A percentile compares a stretch with the other conserved stretches of the same genome.
These are phyloP conservation scores for Lomographa bimaculata DNA, from an alignment of 2,888 invertebrate species.

Conservation along the genomic window DNA sequence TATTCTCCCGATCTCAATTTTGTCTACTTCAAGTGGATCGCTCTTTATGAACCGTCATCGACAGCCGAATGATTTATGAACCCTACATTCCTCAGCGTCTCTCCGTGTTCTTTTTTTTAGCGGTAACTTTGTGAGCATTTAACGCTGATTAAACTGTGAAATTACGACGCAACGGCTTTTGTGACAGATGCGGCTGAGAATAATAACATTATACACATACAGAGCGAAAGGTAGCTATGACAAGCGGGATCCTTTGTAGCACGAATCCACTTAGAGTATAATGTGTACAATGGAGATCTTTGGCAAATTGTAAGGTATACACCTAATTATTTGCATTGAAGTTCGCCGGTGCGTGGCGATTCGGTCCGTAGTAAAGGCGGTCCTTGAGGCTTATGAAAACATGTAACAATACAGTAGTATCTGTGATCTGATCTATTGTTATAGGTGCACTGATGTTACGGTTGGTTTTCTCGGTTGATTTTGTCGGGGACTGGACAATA, in stretches of 20 bases:
- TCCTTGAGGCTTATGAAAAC: slow-evolving; percentile 78
- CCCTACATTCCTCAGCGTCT: slow-evolving; percentile 60
- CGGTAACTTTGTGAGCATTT: slow-evolving; percentile 77
- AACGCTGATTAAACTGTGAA: slow-evolving; percentile 84
- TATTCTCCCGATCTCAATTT: slow-evolving; percentile 13
- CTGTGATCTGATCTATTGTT: slow-evolving; percentile 49
- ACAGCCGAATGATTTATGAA: slow-evolving; percentile 70
- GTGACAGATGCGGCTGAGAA: slow-evolving; percentile 80
- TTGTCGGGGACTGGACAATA: slow-evolving; percentile 10
- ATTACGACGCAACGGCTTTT: slow-evolving; percentile 77
- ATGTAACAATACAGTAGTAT: slow-evolving; percentile 62
- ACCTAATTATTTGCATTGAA: slow-evolving; percentile 79
- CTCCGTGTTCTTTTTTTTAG: slow-evolving; percentile 56
- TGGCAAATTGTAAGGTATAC: slow-evolving; percentile 83
- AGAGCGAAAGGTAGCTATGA: slow-evolving; percentile 66
- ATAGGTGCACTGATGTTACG: slow-evolving; percentile 50
- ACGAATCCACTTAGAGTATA: slow-evolving; percentile 77
- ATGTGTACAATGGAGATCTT: slow-evolving; percentile 73
- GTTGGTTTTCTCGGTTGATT: slow-evolving; percentile 33
- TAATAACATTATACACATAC: slow-evolving; percentile 80
- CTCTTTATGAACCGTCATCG: slow-evolving; percentile 55
- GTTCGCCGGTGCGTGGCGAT: slow-evolving; percentile 67
- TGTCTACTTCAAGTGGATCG: slow-evolving; percentile 29
- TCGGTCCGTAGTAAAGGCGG: slow-evolving; percentile 61
- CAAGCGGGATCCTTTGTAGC: slow-evolving; percentile 70